Evolutionary conservation across 1,140 invertebrate species (phyloP), one percentile per base, ranked within the genome.

Genomic region (Dufourea novaeangliae): DNA sequence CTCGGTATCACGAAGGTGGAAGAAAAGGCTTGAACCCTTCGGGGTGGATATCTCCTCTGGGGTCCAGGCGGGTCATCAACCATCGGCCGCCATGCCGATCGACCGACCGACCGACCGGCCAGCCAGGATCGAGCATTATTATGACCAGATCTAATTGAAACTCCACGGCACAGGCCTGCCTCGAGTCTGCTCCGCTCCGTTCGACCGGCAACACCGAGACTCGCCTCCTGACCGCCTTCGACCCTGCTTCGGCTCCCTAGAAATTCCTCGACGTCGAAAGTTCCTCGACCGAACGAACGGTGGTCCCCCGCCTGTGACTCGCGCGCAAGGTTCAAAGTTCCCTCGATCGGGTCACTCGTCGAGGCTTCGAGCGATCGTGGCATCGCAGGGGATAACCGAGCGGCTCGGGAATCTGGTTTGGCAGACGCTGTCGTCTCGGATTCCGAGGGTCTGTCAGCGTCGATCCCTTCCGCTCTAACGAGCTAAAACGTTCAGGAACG

Each of bases 131-230:
- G 63, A 67, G 82, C 73, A 80, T 84, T 84, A 88, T 88, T 88
- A 88, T 79, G 81, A 88, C 79, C 85, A 88, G 83, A 86, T 88
- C 85, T 88, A 88, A 88, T 88, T 88, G 87, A 88, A 88, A 87
- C 81, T 80, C 66, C 77, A 70, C 69, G 63, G 75, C 50, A 56
- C 62, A n/a, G 44, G n/a, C 71, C 63, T 46, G 44, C 8, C 56
- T 37, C 54, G 52, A 20, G 20, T 50, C n/a, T 14, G 41, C 39
- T 56, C 32, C 14, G 63, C 29, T 57, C 17, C 34, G 68, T 14
- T 39, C 32, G 44, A 34, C 22, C 29, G 8, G 32, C 17, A 27
- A 66, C 59, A 25, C 52, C 57, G 27, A 34, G 61, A 22, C 64
- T 20, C 2, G 25, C 41, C 74, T 66, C 39, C 52, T 34, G 34